phyloP scores from a whole-genome alignment of 2,888 invertebrate genomes.

The Minunthozetes semirufus region DNA sequence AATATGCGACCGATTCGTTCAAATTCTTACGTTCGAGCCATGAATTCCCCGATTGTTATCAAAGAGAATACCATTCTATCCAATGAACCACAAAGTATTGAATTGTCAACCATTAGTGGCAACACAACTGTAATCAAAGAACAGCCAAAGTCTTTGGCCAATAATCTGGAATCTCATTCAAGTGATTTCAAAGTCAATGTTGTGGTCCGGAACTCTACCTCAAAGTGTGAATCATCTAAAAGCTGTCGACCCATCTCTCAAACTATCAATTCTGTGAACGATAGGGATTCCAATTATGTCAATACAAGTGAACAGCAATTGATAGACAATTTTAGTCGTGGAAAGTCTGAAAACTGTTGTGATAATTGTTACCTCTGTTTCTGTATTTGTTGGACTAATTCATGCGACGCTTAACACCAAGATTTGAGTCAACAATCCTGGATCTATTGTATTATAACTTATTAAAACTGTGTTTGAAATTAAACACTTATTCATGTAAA shows the following conservation, averaged over 20 bases:
- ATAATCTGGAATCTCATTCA: background rate
- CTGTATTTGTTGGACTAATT: background rate
- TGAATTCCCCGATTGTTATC: background rate
- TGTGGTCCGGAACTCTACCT: background rate
- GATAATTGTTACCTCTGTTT: background rate
- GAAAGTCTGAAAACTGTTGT: background rate
- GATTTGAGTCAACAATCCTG: background rate
- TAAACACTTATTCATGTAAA: too few species aligned
- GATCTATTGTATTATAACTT: too few species aligned
- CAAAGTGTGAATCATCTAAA: background rate
- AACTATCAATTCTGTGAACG: background rate
- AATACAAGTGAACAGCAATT: background rate
- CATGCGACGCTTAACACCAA: background rate
- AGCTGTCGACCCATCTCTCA: background rate
- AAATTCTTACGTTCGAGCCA: background rate
- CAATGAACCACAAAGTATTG: background rate
- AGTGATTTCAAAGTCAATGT: background rate
- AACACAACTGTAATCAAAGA: background rate
- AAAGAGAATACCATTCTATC: background rate
- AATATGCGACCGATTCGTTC: slow-evolving; percentile 20
- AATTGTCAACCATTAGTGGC: background rate
- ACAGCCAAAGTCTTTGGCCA: background rate
- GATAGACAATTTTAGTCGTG: background rate
- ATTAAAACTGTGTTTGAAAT: too few species aligned
- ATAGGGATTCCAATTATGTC: background rate